Evolutionary conservation across 2,888 invertebrate species (phyloP), one percentile per base, ranked within the genome.

Genomic region (Teleiodes luculella): DNA sequence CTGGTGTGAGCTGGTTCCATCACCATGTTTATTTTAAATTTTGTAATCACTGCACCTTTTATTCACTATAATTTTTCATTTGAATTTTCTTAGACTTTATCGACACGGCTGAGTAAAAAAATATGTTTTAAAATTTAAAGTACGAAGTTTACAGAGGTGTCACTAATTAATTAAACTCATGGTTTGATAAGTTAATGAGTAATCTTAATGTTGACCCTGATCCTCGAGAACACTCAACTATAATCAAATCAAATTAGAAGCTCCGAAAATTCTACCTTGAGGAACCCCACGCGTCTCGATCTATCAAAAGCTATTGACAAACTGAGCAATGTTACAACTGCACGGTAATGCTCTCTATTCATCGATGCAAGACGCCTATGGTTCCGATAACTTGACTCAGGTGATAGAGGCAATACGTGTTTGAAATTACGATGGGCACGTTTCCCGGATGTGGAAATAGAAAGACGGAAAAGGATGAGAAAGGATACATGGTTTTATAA

Each of bases 1-100:
- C 85, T 79, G 68, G 84, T 83, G 62, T 84, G 81, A 47, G 81
- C 72, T 58, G 86, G 76, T 79, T 89, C 88, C 86, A 89, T 86
- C 63, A 88, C 86, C 89, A 89, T 89, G 76, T 81, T 85, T 50
- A 61, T 55, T 57, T 49, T 58, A 60, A 61, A 37, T 64, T 66
- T 60, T 60, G 55, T 65, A 64, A 55, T 59, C 67, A 70, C 67
- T 68, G 20, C 52, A 52, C 52, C 43, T 50, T 56, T 43, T 30
- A 31, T 50, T 50, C 66, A 62, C 62, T 18, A 41, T 18, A 14
- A 28, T 18, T 51, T 41, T 24, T 37, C 14, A 18, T 49, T 41
- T 18, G 39, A 41, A 20, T 11, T 4, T 11, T 18, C 4, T 10
- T 55, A 20, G 78, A 82, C 78, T 80, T 68, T 80, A 78, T 76